Base-by-base conservation (phyloP, 2,113 vertebrate genomes). In the Odontesthes bonariensis region DNA sequence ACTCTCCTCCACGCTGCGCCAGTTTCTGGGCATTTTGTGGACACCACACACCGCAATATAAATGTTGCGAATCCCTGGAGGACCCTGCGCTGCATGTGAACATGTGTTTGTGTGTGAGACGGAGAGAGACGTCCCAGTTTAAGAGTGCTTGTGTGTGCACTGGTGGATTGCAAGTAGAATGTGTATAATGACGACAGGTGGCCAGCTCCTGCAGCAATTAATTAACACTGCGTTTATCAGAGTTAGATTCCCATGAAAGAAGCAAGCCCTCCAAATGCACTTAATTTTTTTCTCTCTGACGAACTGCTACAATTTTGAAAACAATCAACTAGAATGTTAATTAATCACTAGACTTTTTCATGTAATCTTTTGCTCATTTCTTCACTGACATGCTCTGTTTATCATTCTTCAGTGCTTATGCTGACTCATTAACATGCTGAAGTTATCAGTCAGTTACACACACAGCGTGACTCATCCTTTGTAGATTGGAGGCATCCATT, bases 121-220 rank as follows among this genome's bases (percentile, higher is more conserved):
- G 1, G 63, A 42, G 38, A 32, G 59, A 70, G 20, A 5, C n/a
- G 9, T 55, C 79, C 64, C 74, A 60, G 46, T 86, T 81, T 64
- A 33, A 1, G 44, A 0, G 23, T 62, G 75, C 63, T 35, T 9
- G 17, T 61, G 22, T 70, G 69, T 19, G 74, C 33, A 47, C 73
- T 68, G 53, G 56, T 61, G 80, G 47, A 31, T 70, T 85, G 56
- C 81, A 38, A 72, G 71, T 35, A 54, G 57, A 87, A 77, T 78
- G 82, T 86, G 81, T 73, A 75, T 68, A 82, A 81, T 38, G 61
- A 69, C 13, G 74, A 82, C 91, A 91, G 88, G 81, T 90, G 87
- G 86, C 61, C 72, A 19, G 47, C 42, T 88, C 72, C 55, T 84
- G 62, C 76, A 82, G 78, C 82, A 83, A 57, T 89, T 89, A 85